These are phyloP conservation scores for Galemys pyrenaicus DNA, from an alignment of 2,113 vertebrate species.

Conservation along the genomic window DNA sequence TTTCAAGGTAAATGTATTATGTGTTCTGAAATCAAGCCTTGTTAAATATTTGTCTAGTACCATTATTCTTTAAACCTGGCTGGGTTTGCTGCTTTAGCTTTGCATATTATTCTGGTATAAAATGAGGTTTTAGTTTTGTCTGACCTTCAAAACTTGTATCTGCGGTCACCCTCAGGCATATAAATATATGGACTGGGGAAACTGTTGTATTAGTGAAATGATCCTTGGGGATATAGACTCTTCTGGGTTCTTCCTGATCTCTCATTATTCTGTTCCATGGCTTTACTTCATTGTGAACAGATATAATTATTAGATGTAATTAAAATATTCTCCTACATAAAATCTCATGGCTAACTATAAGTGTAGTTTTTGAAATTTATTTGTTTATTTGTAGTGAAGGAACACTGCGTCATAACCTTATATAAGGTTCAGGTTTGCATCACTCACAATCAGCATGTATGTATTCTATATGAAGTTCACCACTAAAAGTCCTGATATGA, in stretches of 20 bases:
- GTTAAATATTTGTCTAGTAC: not conserved
- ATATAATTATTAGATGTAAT: not conserved
- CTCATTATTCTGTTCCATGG: not conserved
- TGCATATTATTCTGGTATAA: not conserved
- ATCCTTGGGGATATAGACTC: not conserved
- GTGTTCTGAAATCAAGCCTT: constrained; percentile 29
- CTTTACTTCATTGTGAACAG: not conserved
- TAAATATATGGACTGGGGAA: not conserved
- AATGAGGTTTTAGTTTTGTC: constrained; percentile 26
- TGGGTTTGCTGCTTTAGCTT: not conserved
- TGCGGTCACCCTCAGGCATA: not conserved
- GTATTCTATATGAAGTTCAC: no score
- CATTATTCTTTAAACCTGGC: not conserved
- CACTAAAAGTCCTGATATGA: not conserved
- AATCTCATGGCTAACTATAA: not conserved
- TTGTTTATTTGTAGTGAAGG: no score
- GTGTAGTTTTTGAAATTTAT: not conserved
- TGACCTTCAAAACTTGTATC: not conserved
- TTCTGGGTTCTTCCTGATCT: not conserved
- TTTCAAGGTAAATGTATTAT: constrained; percentile 91
- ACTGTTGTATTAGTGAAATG: not conserved
- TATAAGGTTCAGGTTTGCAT: no score
- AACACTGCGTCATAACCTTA: no score
- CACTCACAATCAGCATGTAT: no score
- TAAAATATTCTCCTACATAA: not conserved